A percentile compares a stretch with the other conserved stretches of the same genome.
Conservation (phyloP, 2,113 vertebrate species). For the Camelus bactrianus region DNA sequence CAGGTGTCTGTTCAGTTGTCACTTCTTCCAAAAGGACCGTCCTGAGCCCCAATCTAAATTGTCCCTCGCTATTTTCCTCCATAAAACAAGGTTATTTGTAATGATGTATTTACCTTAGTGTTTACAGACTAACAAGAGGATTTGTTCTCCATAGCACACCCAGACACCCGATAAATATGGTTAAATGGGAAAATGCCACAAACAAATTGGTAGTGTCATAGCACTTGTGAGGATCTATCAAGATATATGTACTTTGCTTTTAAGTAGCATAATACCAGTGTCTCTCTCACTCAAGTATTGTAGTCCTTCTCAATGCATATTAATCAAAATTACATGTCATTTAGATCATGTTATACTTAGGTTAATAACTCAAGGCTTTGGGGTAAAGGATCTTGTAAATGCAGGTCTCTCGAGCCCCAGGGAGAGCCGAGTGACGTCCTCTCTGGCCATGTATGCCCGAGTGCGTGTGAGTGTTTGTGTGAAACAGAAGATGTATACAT, state of each 20-base stretch:
- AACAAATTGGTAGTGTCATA: background rate
- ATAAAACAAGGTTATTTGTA: background rate
- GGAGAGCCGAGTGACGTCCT: background rate
- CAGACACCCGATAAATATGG: background rate
- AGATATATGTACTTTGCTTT: background rate
- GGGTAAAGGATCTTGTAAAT: background rate
- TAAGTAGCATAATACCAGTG: background rate
- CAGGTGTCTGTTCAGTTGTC: background rate
- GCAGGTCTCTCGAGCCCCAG: background rate
- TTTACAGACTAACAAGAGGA: background rate
- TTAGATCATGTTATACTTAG: constrained; percentile 30
- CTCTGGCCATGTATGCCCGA: background rate
- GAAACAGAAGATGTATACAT: background rate
- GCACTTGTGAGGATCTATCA: background rate
- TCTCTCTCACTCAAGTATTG: background rate
- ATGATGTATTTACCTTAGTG: background rate
- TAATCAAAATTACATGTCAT: constrained; percentile 48
- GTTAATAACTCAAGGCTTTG: background rate
- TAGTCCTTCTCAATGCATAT: background rate
- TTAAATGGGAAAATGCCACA: background rate
- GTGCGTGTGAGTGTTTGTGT: accelerated
- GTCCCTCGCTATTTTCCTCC: background rate
- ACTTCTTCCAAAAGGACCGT: background rate
- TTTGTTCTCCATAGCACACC: background rate
- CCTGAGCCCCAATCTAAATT: background rate